Base-by-base conservation (phyloP, 2,113 vertebrate genomes). In the Bos javanicus region DNA sequence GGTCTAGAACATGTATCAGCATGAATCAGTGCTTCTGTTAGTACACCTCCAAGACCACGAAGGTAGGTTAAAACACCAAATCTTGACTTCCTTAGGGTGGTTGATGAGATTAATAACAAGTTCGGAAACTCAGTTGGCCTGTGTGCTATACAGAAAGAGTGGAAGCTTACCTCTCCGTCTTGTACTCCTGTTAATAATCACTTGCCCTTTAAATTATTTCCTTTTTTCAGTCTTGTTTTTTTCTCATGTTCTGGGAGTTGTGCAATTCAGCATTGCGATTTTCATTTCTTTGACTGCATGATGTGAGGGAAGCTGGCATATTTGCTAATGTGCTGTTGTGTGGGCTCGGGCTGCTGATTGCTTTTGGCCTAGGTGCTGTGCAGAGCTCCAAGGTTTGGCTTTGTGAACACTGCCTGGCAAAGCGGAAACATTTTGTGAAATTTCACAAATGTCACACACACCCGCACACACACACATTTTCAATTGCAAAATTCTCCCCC, bases 341-440 rank as follows among this genome's bases (percentile, higher is more conserved):
- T 97, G 98, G 98, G 98, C 92, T 95, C 9, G 12, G 97, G 97
- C 94, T 97, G 97, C 82, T 98, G 98, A 98, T 97, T 97, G 97
- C 98, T 98, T 98, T 97, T 98, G 98, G 97, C 98, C 98, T 98
- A 97, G 98, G 98, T 94, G 94, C 97, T 93, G 97, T 90, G 93
- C 56, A 23, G 91, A 97, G 97, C 95, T 98, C 96, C 95, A 88
- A 97, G 95, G 97, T 95, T 97, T 98, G 98, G 98, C 97, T 98
- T 96, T 95, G 95, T 90, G 83, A 97, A 87, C 11, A 1, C 52
- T 95, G 98, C 97, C 98, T 98, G 98, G 98, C 96, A 98, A 97
- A 97, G 97, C 43, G 90, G 96, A 98, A 98, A 98, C 98, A 97
- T 98, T 98, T 97, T 98, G 97, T 98, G 97, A 97, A 98, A 98